Percentiles rank a stretch among this genome's conserved stretches.
Evolutionary conservation across 2,113 vertebrate genomes (phyloP).

Genomic region (Podilymbus podiceps): DNA sequence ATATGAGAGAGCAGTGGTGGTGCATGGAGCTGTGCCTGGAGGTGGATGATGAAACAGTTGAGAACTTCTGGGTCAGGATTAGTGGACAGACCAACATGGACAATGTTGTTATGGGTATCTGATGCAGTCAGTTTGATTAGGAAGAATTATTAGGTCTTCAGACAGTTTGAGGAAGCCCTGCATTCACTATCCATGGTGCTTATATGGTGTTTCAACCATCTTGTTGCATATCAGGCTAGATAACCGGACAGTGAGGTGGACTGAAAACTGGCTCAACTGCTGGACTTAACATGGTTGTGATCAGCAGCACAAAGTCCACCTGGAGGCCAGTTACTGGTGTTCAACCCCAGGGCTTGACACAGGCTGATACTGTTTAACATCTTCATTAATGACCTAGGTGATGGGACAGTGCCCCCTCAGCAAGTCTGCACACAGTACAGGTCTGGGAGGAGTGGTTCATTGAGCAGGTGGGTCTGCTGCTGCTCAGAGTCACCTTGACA

Average conservation of each 20-base stretch:
- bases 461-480: not conserved
- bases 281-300: not conserved
- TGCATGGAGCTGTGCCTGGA: not conserved
- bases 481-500: not conserved
- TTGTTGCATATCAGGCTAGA: not conserved
- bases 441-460: not conserved
- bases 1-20: not conserved
- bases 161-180: not conserved
- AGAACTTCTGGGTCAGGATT: not conserved
- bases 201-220: not conserved
- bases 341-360: too few species aligned
- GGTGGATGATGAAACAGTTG: not conserved
- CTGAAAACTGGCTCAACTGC: not conserved
- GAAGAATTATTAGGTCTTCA: not conserved
- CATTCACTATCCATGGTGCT: fast-evolving
- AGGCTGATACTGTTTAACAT: not conserved
- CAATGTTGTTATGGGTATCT: not conserved
- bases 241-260: not conserved
- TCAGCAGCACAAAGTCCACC: not conserved
- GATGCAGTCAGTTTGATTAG: not conserved
- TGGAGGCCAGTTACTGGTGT: not conserved
- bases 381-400: not conserved
- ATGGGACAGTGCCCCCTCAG: not conserved
- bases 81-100: not conserved
- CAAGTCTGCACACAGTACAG: not conserved